A percentile compares a stretch with the other conserved stretches of the same genome.
Conservation (phyloP, 2,113 vertebrate species). For the Scolopax mira region DNA sequence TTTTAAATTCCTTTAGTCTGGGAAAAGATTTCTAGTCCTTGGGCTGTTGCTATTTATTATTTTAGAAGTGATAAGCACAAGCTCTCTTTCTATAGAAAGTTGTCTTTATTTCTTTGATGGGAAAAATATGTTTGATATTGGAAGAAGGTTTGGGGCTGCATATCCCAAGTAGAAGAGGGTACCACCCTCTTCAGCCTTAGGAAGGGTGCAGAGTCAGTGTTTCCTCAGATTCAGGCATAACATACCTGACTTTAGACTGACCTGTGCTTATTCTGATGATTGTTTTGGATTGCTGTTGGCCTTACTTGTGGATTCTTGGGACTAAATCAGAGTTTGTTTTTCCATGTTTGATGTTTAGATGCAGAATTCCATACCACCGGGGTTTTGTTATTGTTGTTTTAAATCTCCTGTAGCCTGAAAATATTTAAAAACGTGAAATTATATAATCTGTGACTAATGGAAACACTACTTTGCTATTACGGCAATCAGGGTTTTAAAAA, state of each 20-base stretch:
- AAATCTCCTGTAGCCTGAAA: background rate
- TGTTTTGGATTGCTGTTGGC: background rate
- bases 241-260: background rate
- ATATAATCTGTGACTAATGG: background rate
- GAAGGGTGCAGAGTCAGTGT: background rate
- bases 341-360: background rate
- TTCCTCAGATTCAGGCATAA: background rate
- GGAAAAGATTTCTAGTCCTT: background rate
- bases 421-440: background rate
- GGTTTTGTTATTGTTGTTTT: background rate
- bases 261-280: background rate
- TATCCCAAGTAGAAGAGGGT: background rate
- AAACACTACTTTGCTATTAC: background rate
- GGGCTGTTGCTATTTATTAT: background rate
- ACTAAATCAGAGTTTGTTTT: background rate
- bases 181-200: background rate
- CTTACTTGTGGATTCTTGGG: background rate
- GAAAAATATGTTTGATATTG: background rate
- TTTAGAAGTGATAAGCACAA: background rate
- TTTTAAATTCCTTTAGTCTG: background rate
- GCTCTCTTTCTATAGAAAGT: background rate
- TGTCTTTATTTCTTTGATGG: accelerated
- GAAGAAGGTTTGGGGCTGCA: background rate
- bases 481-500: background rate
- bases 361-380: background rate